Conservation (phyloP, 2,113 vertebrate species). For the Pteronura brasiliensis region DNA sequence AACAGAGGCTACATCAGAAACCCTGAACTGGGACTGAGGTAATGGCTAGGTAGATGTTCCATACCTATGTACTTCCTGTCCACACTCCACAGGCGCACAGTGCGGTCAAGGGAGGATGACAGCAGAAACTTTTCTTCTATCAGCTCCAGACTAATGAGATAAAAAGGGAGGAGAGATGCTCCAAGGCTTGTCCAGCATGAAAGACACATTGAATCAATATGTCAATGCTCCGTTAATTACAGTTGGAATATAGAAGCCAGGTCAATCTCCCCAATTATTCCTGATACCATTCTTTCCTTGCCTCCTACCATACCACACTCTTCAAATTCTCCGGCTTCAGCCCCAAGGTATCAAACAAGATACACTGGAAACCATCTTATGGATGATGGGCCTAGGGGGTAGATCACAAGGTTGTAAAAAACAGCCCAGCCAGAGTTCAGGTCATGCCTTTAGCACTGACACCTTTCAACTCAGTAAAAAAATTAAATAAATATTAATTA, state of each 20-base stretch:
- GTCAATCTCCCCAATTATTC: background rate
- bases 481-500: background rate
- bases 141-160: conserved; percentile 79
- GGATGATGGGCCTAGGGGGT: background rate
- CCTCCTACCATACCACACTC: background rate
- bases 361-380: background rate
- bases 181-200: background rate
- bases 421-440: background rate
- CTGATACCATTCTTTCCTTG: background rate
- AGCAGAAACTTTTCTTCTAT: conserved; percentile 83
- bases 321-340: background rate
- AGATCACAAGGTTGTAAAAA: background rate
- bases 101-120: conserved; percentile 79
- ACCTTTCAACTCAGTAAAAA: background rate
- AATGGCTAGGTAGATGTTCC: background rate
- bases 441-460: too few species aligned
- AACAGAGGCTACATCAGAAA: background rate
- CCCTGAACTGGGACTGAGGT: background rate
- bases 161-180: background rate
- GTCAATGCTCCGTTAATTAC: background rate
- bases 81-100: conserved; percentile 81
- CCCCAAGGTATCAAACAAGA: background rate
- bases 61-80: conserved; percentile 80
- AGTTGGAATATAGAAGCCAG: background rate
- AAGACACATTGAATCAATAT: background rate